Conservation (phyloP, 2,113 vertebrate genomes). For the Gobiocypris rarus region DNA sequence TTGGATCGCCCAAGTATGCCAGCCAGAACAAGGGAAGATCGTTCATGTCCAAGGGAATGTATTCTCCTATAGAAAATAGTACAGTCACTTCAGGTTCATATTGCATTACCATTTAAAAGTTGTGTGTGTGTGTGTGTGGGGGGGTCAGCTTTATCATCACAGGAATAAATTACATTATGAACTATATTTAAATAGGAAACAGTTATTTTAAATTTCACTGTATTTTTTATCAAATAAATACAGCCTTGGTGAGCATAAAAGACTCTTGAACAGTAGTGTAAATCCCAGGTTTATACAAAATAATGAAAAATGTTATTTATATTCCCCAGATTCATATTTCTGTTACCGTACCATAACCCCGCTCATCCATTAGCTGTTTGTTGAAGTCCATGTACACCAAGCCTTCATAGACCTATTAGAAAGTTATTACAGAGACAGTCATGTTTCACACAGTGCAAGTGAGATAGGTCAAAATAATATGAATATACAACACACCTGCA, state of each 20-base stretch:
- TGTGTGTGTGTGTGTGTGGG: too few species aligned
- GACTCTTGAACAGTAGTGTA: not conserved
- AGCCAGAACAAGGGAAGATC: constrained; percentile 77
- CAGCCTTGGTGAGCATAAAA: too few species aligned
- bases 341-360: constrained; percentile 74
- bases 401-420: constrained; percentile 80
- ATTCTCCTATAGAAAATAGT: constrained; percentile 66
- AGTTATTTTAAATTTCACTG: too few species aligned
- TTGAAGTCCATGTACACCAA: constrained; percentile 85
- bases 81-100: not conserved
- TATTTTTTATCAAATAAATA: too few species aligned
- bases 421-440: not conserved
- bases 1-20: constrained; percentile 81
- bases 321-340: not conserved
- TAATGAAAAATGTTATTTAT: not conserved
- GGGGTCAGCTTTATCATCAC: too few species aligned
- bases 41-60: constrained; percentile 75
- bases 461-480: not conserved
- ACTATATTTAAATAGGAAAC: too few species aligned
- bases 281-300: not conserved
- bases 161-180: too few species aligned
- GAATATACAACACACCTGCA: constrained; percentile 72
- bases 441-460: not conserved
- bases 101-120: not conserved
- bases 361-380: constrained; percentile 78